A percentile compares a stretch with the other conserved stretches of the same genome.
Evolutionary conservation across 2,113 vertebrate genomes (phyloP).

Genomic region (Salvator merianae): DNA sequence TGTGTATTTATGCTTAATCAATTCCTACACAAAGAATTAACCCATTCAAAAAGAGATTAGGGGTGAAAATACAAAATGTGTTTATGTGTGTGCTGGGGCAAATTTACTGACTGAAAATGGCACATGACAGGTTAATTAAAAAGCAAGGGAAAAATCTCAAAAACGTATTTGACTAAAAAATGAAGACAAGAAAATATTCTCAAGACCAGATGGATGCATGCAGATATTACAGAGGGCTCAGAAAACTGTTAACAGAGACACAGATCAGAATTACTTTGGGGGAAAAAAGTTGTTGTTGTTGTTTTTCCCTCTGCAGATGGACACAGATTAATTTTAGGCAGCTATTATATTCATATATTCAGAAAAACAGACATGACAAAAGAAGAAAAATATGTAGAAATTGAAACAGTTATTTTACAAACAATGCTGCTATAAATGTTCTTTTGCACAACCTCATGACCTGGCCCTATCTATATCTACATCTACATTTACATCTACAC

Average conservation of each 20-base stretch:
- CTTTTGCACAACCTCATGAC: too few relatives aligned
- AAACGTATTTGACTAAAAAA: constrained; percentile 20
- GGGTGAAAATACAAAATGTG: too few relatives aligned
- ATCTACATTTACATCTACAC: too few relatives aligned
- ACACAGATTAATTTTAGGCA: constrained; percentile 15
- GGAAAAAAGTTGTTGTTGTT: background rate
- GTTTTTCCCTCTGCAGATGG: constrained; percentile 28
- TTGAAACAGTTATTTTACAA: too few relatives aligned
- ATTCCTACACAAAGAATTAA: background rate
- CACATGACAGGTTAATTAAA: background rate
- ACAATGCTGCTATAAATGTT: too few relatives aligned
- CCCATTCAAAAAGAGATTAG: background rate
- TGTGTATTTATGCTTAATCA: background rate
- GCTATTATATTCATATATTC: too few relatives aligned
- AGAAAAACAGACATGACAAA: too few relatives aligned
- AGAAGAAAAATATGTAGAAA: too few relatives aligned
- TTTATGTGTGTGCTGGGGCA: background rate
- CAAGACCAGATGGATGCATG: background rate
- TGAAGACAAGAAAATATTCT: background rate
- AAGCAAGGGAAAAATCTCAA: background rate
- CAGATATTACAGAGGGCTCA: background rate
- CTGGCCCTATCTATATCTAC: too few relatives aligned
- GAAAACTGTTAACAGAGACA: background rate
- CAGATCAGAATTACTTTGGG: constrained; percentile 7
- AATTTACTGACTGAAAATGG: background rate